Base-by-base conservation (phyloP, 2,888 invertebrate genomes). In the Callimorpha dominula region DNA sequence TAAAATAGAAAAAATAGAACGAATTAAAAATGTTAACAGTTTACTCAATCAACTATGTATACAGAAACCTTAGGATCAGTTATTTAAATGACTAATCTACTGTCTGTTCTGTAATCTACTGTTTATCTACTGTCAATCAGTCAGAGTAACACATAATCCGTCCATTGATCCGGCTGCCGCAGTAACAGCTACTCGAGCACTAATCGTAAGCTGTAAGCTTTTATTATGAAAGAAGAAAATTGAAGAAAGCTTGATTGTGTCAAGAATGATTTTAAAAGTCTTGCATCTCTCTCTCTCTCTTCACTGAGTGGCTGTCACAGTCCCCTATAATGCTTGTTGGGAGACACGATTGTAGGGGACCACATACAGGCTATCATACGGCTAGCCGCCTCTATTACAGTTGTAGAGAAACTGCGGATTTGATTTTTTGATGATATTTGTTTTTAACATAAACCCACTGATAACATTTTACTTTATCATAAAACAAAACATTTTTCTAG, bases 121-220 rank as follows among this genome's bases (percentile, higher is more conserved):
- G 7, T 66, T 20, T 73, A 70, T 73, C 69, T 69, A 7, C 65
- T 62, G 31, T 62, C 60, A 43, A 70, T 70, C 69, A 69, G 72
- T 70, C 65, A 64, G 74, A 73, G 80, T 74, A 73, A 71, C 76
- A 73, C 70, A 74, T 81, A 76, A 78, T 81, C 77, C 71, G 76
- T 83, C 77, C 77, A 73, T 71, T 57, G 54, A n/a, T 4, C 54
- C 4, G 20, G n/a, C 20, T 20, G n/a, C 54, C n/a, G 2, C n/a
- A 20, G 17, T 54, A 54, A 60, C 14, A 60, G 14, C 60, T 14
- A 31, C 31, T 60, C 31, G 14, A 57, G 57, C 20, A 57, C 12
- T 12, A 57, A 57, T 57, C 20, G 20, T 31, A 12, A 60, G 14
- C 60, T 60, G 6, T 57, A 31, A 31, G 31, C 14, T 60, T 60